A percentile compares a stretch with the other conserved stretches of the same genome.
phyloP scores from a whole-genome alignment of 2,113 vertebrate species.

The Coracopsis vasa region DNA sequence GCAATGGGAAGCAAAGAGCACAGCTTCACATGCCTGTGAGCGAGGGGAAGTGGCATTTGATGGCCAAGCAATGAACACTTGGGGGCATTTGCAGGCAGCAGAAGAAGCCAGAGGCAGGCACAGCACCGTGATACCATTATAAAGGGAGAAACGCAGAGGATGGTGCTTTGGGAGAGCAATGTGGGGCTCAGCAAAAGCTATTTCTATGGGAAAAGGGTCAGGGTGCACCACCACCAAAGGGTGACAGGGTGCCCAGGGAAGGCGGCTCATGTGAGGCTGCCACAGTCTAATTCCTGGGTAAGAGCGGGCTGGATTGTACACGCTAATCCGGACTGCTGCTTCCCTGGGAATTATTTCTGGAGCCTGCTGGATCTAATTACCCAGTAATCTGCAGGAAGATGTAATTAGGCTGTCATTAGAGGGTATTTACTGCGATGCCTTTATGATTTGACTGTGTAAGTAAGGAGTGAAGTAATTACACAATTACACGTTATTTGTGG shows the following conservation, averaged over 20 bases:
- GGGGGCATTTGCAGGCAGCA: not conserved
- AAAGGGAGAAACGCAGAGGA: not conserved
- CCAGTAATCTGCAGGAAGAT: conserved; percentile 69
- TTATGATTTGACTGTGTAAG: conserved; percentile 65
- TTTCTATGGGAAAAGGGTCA: not conserved
- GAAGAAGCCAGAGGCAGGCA: not conserved
- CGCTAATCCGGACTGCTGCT: conserved; percentile 45
- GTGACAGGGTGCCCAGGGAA: rapidly evolving
- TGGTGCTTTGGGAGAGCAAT: not conserved
- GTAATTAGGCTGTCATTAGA: conserved; percentile 72
- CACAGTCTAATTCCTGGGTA: not conserved
- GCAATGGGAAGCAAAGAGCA: not conserved
- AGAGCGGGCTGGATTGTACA: conserved; percentile 16
- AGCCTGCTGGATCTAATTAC: conserved; percentile 71
- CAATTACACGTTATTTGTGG: conserved; percentile 60
- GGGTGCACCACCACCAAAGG: rapidly evolving
- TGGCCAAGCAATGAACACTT: not conserved
- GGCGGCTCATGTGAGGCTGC: not conserved
- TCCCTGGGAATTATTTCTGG: conserved; percentile 71
- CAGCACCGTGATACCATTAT: rapidly evolving
- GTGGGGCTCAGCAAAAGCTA: not conserved
- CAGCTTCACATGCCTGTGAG: rapidly evolving
- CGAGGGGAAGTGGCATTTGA: not conserved
- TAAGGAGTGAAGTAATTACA: conserved; percentile 60
- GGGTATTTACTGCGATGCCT: conserved; percentile 63